Evolutionary conservation across 2,113 vertebrate genomes (phyloP), one percentile per base, ranked within the genome.

Genomic region (Corythaixoides concolor): DNA sequence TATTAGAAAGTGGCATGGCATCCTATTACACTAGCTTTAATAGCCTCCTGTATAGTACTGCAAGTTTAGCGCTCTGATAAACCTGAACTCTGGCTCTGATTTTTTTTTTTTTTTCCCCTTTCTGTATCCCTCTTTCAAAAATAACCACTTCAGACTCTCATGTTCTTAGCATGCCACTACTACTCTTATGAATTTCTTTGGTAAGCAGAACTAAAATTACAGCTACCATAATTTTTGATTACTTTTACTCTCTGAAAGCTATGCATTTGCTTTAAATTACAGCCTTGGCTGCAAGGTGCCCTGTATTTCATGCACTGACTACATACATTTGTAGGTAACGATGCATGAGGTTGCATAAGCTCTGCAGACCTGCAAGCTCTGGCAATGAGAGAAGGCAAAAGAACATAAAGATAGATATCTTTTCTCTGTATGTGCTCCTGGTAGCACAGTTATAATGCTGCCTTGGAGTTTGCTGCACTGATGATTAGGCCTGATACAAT

Each of bases 391-490:
- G 74, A 28, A 68, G 41, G 58, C 45, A 47, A 13, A 75, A 77
- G n/a, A 30, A n/a, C 24, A 8, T 66, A 35, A 15, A 63, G 66
- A 37, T 0, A 1, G 28, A 2, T 6, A 27, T 8, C 18, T 68
- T 33, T 76, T 62, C 32, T 73, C n/a, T 85, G 5, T 43, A 0
- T 35, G 20, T 35, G 28, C 35, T 84, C 8, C 52, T 49, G 21
- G 22, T 52, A 55, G 11, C 41, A 28, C 12, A 58, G 35, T 88
- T 75, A 28, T 0, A 15, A 30, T 45, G 58, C 33, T 95, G n/a
- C 55, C 47, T 93, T 88, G 85, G 30, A 88, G 63, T 86, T 70
- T 80, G 26, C 55, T 63, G 37, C 33, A 26, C 67, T 89, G 39
- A 73, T 49, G 21, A 63, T 80, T 11, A 77, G 16, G 33, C 27